Evolutionary conservation across 2,797 vertebrate species (phyloP), one percentile per base, ranked within the genome.

Genomic region (Cercopithecus diana): DNA sequence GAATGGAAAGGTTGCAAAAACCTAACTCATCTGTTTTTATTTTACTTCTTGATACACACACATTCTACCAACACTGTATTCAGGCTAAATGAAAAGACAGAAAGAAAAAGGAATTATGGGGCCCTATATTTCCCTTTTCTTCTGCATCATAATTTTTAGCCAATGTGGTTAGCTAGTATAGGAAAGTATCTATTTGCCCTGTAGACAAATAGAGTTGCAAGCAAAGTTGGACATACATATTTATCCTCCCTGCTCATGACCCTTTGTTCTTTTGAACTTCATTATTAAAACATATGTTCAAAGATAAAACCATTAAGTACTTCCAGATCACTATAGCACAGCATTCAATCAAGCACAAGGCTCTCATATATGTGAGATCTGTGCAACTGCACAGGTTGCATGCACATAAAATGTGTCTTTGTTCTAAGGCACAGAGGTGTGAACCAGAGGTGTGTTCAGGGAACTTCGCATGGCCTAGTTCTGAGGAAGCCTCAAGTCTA

Each of bases 321-420:
- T 93, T 43, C 79, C 10, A 57, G 36, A 55, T 15, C 10, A 43
- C 1, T 20, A 28, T 1, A 70, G 43, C 24, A 67, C 19, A 81
- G 3, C 4, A 30, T 72, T 87, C 22, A 70, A 0, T 43, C 50
- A 81, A 55, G 30, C 7, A 4, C 6, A 9, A 15, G 4, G 1
- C 24, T 72, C 19, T n/a, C 55, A 14, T 15, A 6, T 17, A 26
- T 64, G 15, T 26, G 36, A 41, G 13, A 76, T 22, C 52, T 15
- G 3, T n/a, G 5, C 11, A 79, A 14, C 10, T 36, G 19, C 41
- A 28, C 4, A 58, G 22, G 8, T 4, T 24, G 2, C 4, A 0
- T 7, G 24, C 15, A 86, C 13, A 30, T 55, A 43, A 41, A 76
- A 14, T 33, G 14, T 7, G 26, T 3, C 24, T 41, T 83, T 13